Evolutionary conservation across 2,797 vertebrate species (phyloP), one percentile per base, ranked within the genome.

Genomic region (Silurus aristotelis): DNA sequence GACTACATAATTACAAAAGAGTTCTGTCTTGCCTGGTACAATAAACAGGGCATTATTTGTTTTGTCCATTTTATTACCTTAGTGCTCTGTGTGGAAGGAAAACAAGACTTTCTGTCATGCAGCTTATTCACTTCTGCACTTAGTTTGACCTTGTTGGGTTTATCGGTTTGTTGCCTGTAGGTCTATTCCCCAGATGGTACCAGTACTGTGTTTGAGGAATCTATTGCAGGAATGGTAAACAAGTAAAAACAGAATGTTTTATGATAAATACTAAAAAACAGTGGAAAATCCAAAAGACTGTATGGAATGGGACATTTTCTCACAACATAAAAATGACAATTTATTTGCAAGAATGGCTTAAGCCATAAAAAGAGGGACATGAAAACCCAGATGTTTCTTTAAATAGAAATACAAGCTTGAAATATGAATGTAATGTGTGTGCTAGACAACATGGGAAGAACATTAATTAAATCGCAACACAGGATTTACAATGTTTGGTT

Each of bases 81-180:
- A 15, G 25, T 71, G 27, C n/a, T 48, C 8, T 46, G n/a, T 46
- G 12, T 25, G 55, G 22, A 72, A 60, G 31, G 12, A 46, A 83
- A 19, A 19, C 52, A 46, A 43, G 38, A 46, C 27, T 60, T 43
- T 14, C 52, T 60, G 67, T 27, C 55, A 72, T 61, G 19, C 46
- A 80, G 15, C 7, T 79, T 17, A 56, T 68, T 81, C 64, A 56
- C 52, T 38, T 15, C 31, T 83, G 67, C 31, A 43, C 27, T 60
- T 25, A 82, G 67, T 19, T n/a, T 71, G 27, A 83, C 68, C 68
- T 83, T 46, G 38, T 19, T 46, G 20, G 55, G 9, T 71, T 43
- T 82, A 55, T 82, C 58, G 31, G 61, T n/a, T 90, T 88, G 89
- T 90, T 86, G 90, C 88, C 77, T 78, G 31, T 17, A n/a, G 80